Evolutionary conservation across 2,797 vertebrate genomes (phyloP), one percentile per base, ranked within the genome.

Genomic region (Phalanger gymnotis): DNA sequence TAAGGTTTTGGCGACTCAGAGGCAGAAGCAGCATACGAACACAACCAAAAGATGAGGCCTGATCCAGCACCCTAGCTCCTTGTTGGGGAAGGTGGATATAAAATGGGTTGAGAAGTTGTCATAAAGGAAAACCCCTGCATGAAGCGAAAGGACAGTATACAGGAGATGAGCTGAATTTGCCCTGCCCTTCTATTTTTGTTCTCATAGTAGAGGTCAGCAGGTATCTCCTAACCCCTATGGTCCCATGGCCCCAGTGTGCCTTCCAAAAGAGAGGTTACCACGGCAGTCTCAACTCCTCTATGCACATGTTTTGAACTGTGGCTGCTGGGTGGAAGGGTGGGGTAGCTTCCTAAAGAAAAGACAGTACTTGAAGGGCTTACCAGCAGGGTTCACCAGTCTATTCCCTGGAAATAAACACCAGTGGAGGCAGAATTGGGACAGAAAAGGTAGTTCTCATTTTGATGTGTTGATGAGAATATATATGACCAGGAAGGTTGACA

Each of bases 1-100:
- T 81, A 91, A 94, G 66, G 95, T 96, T 97, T 90, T 94, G 91
- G 57, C 96, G 97, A 97, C 90, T 97, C 96, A 97, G 13, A 58
- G 90, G 0, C 94, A 92, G 91, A 89, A 92, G 66, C 1, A 91
- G 93, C 90, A 96, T 91, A 66, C 90, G 94, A 91, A 97, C 96
- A 96, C 81, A 89, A 96, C 57, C 66, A 53, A 66, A 94, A 93
- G n/a, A 54, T 56, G 25, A 87, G 40, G 10, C 40, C 40, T 51
- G 73, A 51, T 87, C 40, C 25, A 27, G 40, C 1, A 2, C 40
- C 66, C 40, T 51, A 11, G 3, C 40, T 87, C 9, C 73, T 51
- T 87, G 73, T 51, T 96, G 53, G 91, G 90, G 95, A 95, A 91
- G 34, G 54, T 81, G 93, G 66, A 55, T 53, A 27, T 53, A 90